phyloP scores from a whole-genome alignment of 2,888 invertebrate species.

The Macrostomum cliftonense region DNA sequence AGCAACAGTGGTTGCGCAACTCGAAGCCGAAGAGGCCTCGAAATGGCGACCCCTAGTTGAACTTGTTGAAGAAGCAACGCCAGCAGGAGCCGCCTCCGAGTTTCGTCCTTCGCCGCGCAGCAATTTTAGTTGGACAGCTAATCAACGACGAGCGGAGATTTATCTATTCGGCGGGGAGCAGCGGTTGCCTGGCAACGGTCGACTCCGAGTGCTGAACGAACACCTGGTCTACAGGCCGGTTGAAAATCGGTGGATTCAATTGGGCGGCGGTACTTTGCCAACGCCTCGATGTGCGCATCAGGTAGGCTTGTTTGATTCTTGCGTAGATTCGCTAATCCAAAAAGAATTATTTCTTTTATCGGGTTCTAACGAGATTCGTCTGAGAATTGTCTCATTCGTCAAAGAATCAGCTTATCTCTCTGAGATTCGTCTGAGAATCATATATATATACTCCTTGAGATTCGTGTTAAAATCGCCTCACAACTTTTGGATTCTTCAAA shows the following conservation, averaged over 20 bases:
- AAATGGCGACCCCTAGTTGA: background rate
- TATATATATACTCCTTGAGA: no score
- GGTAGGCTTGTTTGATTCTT: constrained; percentile 20
- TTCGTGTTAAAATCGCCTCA: no score
- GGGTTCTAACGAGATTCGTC: no score
- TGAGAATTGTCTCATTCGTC: no score
- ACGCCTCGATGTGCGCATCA: constrained; percentile 76
- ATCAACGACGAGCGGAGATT: constrained; percentile 68
- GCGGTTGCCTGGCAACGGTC: constrained; percentile 62
- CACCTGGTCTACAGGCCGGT: constrained; percentile 60
- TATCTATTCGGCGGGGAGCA: constrained; percentile 79
- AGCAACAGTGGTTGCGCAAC: constrained; percentile 55
- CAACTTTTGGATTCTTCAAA: no score
- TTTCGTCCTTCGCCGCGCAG: constrained; percentile 42
- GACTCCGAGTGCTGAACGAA: constrained; percentile 55
- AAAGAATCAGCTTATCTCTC: no score
- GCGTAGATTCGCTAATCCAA: no score
- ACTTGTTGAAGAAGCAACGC: background rate
- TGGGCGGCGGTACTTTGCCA: constrained; percentile 64
- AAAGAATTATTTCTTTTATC: no score
- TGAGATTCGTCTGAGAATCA: no score
- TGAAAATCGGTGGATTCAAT: constrained; percentile 57
- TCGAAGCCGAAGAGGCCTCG: constrained; percentile 42
- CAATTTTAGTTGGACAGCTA: constrained; percentile 58
- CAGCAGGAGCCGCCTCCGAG: background rate